phyloP scores from a whole-genome alignment of 1,140 invertebrate species.

The Nomia melanderi region DNA sequence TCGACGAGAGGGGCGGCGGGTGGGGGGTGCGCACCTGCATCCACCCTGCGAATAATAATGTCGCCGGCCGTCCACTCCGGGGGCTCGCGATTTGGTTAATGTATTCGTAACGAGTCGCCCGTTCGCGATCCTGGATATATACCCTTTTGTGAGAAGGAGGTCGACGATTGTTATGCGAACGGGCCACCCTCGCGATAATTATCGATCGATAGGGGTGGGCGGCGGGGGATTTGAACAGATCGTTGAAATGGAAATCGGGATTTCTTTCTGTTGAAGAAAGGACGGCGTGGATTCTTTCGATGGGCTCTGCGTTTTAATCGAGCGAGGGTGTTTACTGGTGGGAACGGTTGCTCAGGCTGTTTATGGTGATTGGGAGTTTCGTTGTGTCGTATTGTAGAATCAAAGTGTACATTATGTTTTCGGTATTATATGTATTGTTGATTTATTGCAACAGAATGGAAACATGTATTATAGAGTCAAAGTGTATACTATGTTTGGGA shows the following conservation, averaged over 20 bases:
- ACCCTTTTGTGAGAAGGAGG: slow-evolving; percentile 20
- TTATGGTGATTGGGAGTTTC: no score
- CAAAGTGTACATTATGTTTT: no score
- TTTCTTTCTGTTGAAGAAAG: background rate
- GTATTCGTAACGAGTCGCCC: slow-evolving; percentile 37
- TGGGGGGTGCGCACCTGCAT: slow-evolving; percentile 2
- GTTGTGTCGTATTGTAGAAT: no score
- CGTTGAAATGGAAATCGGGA: slow-evolving; percentile 1
- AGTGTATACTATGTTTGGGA: no score
- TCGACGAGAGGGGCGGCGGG: background rate
- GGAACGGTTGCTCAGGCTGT: no score
- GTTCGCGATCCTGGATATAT: slow-evolving; percentile 11
- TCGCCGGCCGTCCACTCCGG: background rate
- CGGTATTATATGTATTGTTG: no score
- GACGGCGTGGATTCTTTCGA: background rate
- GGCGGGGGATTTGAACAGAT: background rate
- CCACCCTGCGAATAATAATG: slow-evolving; percentile 29
- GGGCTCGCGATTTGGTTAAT: slow-evolving; percentile 31
- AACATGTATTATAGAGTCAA: no score
- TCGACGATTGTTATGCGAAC: slow-evolving; percentile 17
- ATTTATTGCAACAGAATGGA: no score
- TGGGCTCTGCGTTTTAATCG: background rate
- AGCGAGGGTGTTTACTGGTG: background rate
- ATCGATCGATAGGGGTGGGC: slow-evolving; percentile 1
- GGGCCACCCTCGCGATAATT: slow-evolving; percentile 12